A percentile compares a stretch with the other conserved stretches of the same genome.
Conservation (phyloP, 2,113 vertebrate genomes). For the Oenanthe oenanthe region DNA sequence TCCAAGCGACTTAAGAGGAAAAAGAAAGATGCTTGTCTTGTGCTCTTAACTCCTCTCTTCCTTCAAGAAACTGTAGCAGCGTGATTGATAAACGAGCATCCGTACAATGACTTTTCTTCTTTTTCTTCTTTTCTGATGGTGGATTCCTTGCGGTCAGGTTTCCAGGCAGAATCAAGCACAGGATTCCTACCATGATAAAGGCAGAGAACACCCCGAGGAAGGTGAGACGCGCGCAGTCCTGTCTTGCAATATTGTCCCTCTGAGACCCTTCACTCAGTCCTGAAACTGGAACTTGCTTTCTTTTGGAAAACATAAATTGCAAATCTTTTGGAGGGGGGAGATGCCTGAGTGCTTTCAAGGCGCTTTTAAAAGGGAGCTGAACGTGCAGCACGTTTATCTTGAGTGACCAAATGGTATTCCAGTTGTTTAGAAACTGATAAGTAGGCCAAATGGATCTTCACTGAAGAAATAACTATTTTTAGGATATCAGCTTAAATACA, state of each 20-base stretch:
- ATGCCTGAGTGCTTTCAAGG: neutral
- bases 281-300: neutral
- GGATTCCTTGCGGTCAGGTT: conserved; percentile 76
- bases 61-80: neutral
- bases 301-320: neutral
- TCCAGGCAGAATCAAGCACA: conserved; percentile 88
- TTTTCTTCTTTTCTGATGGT: conserved; percentile 44
- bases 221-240: conserved; percentile 76
- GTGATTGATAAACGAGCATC: neutral
- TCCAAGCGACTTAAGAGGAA: neutral
- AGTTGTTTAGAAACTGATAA: conserved; percentile 49
- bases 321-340: neutral
- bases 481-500: conserved; percentile 3
- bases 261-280: fast-evolving
- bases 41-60: neutral
- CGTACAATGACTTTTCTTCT: neutral
- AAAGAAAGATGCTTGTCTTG: neutral
- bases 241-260: neutral
- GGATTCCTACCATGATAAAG: conserved; percentile 95
- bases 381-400: neutral
- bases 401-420: conserved; percentile 38
- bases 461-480: conserved; percentile 57
- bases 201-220: conserved; percentile 91
- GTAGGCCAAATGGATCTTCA: conserved; percentile 40
- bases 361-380: neutral